Conservation (phyloP, 2,888 invertebrate species). For the Oscheius sp. region DNA sequence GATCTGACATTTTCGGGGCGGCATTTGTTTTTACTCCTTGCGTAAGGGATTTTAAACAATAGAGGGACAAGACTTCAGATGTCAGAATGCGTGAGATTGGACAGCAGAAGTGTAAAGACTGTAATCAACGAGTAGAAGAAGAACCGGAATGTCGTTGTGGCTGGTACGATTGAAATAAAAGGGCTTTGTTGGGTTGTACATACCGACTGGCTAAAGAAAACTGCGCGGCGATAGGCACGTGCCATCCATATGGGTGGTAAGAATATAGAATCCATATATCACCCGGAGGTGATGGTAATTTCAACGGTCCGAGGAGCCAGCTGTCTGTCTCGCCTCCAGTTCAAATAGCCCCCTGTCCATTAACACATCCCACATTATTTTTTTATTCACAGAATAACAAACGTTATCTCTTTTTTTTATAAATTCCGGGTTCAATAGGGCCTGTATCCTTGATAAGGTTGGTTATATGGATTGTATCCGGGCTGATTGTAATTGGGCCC, state of each 20-base stretch:
- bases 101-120: not conserved
- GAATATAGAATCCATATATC: constrained; percentile 21
- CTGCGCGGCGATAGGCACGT: constrained; percentile 11
- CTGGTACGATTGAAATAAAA: not conserved
- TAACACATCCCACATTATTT: not conserved
- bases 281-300: not conserved
- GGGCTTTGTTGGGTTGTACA: too few species aligned
- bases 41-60: too few species aligned
- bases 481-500: constrained; percentile 1
- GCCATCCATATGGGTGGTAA: constrained; percentile 13
- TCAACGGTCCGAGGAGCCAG: constrained; percentile 4
- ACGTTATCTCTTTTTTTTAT: not conserved
- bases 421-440: constrained; percentile 8
- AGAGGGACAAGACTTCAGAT: not conserved
- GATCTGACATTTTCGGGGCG: constrained; percentile 24
- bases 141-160: not conserved
- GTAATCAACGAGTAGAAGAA: not conserved
- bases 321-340: constrained; percentile 1
- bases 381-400: not conserved
- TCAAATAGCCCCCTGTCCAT: not conserved
- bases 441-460: constrained; percentile 25
- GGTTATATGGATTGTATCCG: constrained; percentile 28
- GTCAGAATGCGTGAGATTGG: not conserved
- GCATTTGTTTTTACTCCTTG: constrained; percentile 5
- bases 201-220: not conserved